Conservation (phyloP, 2,797 vertebrate genomes). For the Pseudomugil tenellus region DNA sequence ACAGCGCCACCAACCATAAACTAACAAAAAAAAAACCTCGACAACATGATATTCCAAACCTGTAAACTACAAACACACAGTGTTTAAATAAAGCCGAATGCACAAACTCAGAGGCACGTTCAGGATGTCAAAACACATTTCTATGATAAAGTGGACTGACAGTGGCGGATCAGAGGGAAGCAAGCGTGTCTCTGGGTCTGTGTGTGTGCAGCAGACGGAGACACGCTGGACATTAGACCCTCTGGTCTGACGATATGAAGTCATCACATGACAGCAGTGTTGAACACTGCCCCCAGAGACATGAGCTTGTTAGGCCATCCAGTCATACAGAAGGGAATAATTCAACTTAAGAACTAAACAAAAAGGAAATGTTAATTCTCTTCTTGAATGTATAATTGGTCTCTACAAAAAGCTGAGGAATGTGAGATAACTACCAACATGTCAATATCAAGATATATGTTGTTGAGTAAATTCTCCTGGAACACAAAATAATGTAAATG, state of each 20-base stretch:
- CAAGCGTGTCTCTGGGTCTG: constrained; percentile 14
- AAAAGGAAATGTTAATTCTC: too few relatives aligned
- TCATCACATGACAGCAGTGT: constrained; percentile 66
- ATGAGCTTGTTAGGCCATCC: constrained; percentile 26
- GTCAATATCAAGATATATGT: too few relatives aligned
- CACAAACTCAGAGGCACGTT: constrained; percentile 17
- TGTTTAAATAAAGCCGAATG: not conserved
- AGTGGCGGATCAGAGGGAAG: constrained; percentile 26
- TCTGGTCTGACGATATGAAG: constrained; percentile 66
- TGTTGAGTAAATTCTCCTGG: too few relatives aligned
- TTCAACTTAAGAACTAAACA: constrained; percentile 2
- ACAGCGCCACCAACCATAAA: constrained; percentile 40
- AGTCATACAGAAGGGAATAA: constrained; percentile 8
- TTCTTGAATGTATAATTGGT: too few relatives aligned
- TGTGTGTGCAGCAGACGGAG: constrained; percentile 64
- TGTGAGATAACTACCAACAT: too few relatives aligned
- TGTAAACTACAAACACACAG: not conserved
- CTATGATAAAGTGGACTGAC: constrained; percentile 38
- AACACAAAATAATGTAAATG: too few relatives aligned
- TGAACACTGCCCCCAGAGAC: constrained; percentile 41
- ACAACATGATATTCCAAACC: too few relatives aligned
- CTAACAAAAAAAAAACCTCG: not conserved
- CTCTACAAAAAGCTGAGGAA: too few relatives aligned
- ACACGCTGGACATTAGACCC: constrained; percentile 69
- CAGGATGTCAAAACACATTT: constrained; percentile 22